Percentiles rank a stretch among this genome's conserved stretches.
phyloP scores from a whole-genome alignment of 1,140 invertebrate species.

The Hormaphis cornu region DNA sequence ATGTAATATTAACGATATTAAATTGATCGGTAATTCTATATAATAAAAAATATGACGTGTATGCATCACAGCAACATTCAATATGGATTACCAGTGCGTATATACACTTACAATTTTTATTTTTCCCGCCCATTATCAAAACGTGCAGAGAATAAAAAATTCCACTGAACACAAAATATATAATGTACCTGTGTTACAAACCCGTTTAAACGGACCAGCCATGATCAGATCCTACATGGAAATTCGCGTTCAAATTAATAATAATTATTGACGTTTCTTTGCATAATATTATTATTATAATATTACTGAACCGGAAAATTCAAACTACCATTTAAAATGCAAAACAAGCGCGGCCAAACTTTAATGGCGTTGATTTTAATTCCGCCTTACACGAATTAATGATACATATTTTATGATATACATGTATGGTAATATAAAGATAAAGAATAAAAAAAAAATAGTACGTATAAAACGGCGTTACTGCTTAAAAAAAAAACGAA shows the following conservation, averaged over 20 bases:
- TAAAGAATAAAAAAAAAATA: neutral
- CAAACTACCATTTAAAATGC: conserved; percentile 14
- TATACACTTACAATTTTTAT: too few species aligned
- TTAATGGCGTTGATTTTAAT: conserved; percentile 22
- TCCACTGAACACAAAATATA: too few species aligned
- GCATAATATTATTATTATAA: too few species aligned
- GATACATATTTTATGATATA: neutral
- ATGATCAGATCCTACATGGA: conserved; percentile 22
- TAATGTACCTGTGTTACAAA: neutral
- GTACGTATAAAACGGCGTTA: neutral
- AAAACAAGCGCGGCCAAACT: conserved; percentile 8
- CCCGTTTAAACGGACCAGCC: conserved; percentile 4
- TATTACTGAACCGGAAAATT: conserved; percentile 23
- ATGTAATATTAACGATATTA: too few species aligned
- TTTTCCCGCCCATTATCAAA: too few species aligned
- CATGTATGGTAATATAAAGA: neutral
- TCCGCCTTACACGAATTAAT: neutral
- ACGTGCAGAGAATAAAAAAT: too few species aligned
- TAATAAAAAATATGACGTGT: too few species aligned
- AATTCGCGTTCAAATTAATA: conserved; percentile 13
- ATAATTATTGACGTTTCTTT: conserved; percentile 23
- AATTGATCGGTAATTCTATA: too few species aligned
- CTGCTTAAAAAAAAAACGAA: conserved; percentile 23
- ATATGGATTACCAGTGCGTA: too few species aligned
- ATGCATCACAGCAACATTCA: too few species aligned